Evolutionary conservation across 2,888 invertebrate genomes (phyloP), one percentile per base, ranked within the genome.

Genomic region (Tenthredo mesomela): DNA sequence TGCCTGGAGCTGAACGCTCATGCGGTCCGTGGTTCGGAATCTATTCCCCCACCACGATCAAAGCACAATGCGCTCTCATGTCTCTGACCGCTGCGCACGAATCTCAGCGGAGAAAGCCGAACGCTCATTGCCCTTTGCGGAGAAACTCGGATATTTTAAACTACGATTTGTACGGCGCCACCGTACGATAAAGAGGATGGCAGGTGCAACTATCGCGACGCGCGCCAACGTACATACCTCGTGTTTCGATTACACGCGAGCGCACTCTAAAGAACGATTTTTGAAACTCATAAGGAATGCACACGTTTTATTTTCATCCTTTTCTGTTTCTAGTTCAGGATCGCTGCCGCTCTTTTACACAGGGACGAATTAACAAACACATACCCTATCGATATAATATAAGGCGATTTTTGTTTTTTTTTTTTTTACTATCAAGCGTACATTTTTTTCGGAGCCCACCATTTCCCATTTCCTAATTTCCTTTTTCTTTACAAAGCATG

Each of bases 11-110:
- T 89, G 90, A 58, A 89, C 89, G 91, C 89, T 89, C 90, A 89
- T 90, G 89, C 91, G 87, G 91, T 91, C 88, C 88, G 89, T 89
- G 89, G 88, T 89, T 87, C 87, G 87, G 88, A 88, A 88, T 88
- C 87, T 86, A 86, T 88, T 88, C 88, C 89, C 87, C 77, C 54
- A 77, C 77, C 54, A 77, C 15, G 77, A 33, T 50, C n/a, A 29
- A 54, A 61, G 80, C 82, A 67, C 67, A 67, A 67, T 67, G 86
- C 87, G 87, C 89, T 89, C 88, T 89, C 90, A 90, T 91, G 91
- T 91, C 91, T 92, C 92, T 92, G 91, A 91, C 91, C 94, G 94
- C 94, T 94, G 94, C 94, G 94, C 95, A 95, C 95, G 94, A 94
- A 90, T 89, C 88, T 88, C 89, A 89, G 88, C 91, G 90, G 88